Evolutionary conservation across 92 coral and sea anemone genomes (phyloP), one percentile per base, ranked within the genome.

Genomic region (Galaxea fascicularis): DNA sequence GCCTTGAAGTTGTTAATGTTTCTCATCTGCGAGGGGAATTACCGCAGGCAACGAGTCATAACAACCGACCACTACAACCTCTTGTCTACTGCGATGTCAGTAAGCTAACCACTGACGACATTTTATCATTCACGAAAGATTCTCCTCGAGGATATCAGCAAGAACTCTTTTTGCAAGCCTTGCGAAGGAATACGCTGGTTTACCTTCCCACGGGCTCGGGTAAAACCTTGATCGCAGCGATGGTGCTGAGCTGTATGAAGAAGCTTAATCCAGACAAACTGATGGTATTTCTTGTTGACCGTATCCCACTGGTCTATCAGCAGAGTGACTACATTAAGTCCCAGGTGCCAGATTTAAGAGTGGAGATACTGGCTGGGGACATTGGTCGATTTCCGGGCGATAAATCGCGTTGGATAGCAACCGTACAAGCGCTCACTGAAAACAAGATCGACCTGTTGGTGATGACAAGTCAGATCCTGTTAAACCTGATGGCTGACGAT

Each of bases 181-280:
- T 97, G 91, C 69, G 56, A 18, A 90, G 94, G 9, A 97, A 97
- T 72, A 89, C 98, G 18, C 88, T 97, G 88, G 91, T 94, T 15
- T 97, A 85, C 64, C 88, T 97, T 65, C 98, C 99, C 52, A 97
- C 99, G 70, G 99, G 99, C 27, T 97, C 98, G 21, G 98, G 99
- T 0, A 97, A 97, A 76, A 97, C 99, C 10, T 58, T 97, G 60
- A 78, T 94, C 9, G 99, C 99, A 0, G 99, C 98, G 0, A 94
- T 97, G 99, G 92, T 88, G 11, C 65, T 94, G 14, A 93, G 97
- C 65, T 97, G 99, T 80, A 97, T 97, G 99, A 89, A 84, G 60
- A 88, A 77, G 71, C 89, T 97, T 10, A 97, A 97, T 78, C 95
- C 93, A n/a, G 70, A 87, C 20, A 97, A 97, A 80, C 77, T 97